Evolutionary conservation across 2,113 vertebrate species (phyloP), one percentile per base, ranked within the genome.

Genomic region (Amphiprion percula): DNA sequence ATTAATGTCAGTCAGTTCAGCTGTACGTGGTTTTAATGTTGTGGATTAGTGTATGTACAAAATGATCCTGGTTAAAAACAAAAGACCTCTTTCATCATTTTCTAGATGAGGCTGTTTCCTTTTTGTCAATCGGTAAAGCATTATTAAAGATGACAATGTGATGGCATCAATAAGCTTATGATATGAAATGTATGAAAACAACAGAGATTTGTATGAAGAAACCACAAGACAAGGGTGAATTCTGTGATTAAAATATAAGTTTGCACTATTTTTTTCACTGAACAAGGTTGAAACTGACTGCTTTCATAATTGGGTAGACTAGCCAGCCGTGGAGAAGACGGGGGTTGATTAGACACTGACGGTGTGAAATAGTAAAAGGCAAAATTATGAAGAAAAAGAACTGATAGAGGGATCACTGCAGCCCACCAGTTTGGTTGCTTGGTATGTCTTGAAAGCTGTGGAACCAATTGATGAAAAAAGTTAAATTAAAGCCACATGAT

Each of bases 401-500:
- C n/a, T 64, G 75, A 78, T 44, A 16, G 64, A 85, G 11, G 50
- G 24, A 50, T 26, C 53, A 24, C 17, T 28, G 69, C 24, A 44
- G 56, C 54, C 70, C 83, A 39, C 61, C 59, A 60, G n/a, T 50
- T 49, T 44, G 10, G 64, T 24, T 21, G 47, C 24, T 71, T 61
- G 11, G 37, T 62, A 46, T 67, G 58, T 89, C 60, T 67, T 68
- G 64, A 82, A 74, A 70, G 79, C 70, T 74, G 62, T 50, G 59
- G 78, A 82, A 68, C 85, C 80, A 80, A 85, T 79, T 79, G 55
- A 77, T 83, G 79, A 59, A 81, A 80, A 82, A 85, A 73, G 72
- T 83, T 68, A 75, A 91, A 94, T 91, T 90, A 93, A 91, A 93
- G 77, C 81, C 87, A 68, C 77, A 83, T 82, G 90, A 94, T 91